A percentile compares a stretch with the other conserved stretches of the same genome.
Conservation (phyloP, 2,888 invertebrate genomes). For the Chaetogeoica ovagalla region DNA sequence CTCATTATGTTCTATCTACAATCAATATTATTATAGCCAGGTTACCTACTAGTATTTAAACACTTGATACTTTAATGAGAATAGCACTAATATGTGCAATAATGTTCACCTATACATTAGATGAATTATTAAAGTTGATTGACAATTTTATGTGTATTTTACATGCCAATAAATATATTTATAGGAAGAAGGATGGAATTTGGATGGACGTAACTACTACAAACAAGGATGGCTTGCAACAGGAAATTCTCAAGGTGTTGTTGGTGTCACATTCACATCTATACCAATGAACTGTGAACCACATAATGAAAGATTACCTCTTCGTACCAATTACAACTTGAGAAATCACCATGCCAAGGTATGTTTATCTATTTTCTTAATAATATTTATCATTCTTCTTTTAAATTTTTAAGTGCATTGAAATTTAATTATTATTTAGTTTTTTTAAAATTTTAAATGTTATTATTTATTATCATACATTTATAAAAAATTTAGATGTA, state of each 20-base stretch:
- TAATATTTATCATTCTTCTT: not conserved
- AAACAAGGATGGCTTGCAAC: conserved; percentile 98
- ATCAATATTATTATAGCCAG: too few relatives aligned
- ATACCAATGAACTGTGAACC: conserved; percentile 74
- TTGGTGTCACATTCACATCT: conserved; percentile 94
- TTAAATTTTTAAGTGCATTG: not conserved
- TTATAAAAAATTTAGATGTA: conserved; percentile 1
- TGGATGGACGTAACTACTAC: conserved; percentile 92
- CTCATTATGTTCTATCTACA: too few relatives aligned
- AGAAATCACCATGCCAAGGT: conserved; percentile 96
- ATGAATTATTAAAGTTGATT: not conserved
- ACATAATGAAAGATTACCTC: conserved; percentile 73
- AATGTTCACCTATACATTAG: too few relatives aligned
- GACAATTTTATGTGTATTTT: not conserved
- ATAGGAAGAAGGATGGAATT: conserved; percentile 93
- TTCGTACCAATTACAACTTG: conserved; percentile 93
- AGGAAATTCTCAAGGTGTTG: conserved; percentile 90
- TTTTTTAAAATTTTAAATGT: conserved; percentile 7
- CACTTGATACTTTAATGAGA: too few relatives aligned
- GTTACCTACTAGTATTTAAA: too few relatives aligned
- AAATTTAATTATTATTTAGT: not conserved
- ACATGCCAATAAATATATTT: conserved; percentile 55
- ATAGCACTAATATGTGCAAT: too few relatives aligned
- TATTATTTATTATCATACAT: conserved; percentile 21
- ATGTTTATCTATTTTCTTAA: not conserved